Conservation (phyloP, 1,140 invertebrate genomes). For the Nasonia giraulti region DNA sequence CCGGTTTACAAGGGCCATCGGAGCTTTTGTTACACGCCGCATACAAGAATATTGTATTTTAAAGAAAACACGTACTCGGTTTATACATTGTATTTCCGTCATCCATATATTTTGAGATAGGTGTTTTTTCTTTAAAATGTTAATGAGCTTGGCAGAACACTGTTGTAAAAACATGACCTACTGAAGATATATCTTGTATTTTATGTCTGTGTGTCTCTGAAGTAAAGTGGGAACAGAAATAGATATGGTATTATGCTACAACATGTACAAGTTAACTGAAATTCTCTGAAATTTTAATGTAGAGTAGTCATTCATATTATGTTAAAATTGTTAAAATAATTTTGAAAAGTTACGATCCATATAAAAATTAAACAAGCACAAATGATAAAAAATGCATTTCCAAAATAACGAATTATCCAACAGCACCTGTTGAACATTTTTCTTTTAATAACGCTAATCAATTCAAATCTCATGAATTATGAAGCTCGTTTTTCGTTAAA, state of each 20-base stretch:
- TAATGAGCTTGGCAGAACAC: neutral
- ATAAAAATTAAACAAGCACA: neutral
- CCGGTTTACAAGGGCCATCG: neutral
- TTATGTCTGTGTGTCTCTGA: neutral
- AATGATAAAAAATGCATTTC: too few species aligned
- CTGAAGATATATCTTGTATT: neutral
- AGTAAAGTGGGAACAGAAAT: neutral
- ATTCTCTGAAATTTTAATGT: neutral
- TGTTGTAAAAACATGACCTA: conserved; percentile 1
- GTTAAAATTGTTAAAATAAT: too few species aligned
- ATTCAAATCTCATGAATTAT: neutral
- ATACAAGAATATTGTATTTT: neutral
- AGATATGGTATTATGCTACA: neutral
- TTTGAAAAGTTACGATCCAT: too few species aligned
- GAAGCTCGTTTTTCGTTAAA: neutral
- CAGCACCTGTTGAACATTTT: too few species aligned
- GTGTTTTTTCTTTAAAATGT: neutral
- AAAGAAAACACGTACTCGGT: neutral
- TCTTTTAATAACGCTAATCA: neutral
- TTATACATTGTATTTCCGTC: neutral
- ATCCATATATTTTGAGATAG: too few species aligned
- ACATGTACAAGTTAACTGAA: neutral
- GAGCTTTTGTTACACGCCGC: neutral
- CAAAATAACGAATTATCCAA: too few species aligned
- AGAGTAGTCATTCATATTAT: too few species aligned